Evolutionary conservation across 2,113 vertebrate genomes (phyloP).

Genomic region (Microtus oregoni): DNA sequence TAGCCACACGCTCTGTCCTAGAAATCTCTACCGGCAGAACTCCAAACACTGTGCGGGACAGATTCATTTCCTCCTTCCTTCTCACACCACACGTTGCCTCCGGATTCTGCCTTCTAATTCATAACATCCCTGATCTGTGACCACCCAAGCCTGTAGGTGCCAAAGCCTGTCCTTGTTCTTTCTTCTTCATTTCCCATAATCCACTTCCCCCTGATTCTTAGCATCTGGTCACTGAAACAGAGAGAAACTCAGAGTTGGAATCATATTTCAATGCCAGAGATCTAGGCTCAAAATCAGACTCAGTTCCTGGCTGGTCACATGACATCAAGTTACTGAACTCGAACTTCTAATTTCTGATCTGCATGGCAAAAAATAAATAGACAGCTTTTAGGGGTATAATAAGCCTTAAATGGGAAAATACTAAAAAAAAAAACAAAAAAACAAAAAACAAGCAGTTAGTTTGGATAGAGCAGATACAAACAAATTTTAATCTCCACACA

Average conservation of each 20-base stretch:
- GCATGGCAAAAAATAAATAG: not conserved
- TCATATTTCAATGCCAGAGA: not conserved
- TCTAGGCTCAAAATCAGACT: conserved; percentile 7
- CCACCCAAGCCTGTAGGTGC: not conserved
- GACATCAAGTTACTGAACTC: not conserved
- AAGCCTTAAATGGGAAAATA: not conserved
- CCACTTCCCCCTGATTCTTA: not conserved
- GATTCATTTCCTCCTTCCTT: not conserved
- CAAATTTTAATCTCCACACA: not conserved
- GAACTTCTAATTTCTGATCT: conserved; percentile 20
- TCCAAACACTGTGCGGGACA: not conserved
- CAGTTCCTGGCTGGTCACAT: not conserved
- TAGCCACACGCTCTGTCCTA: not conserved
- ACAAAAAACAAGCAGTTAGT: not conserved
- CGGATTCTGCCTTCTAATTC: not conserved
- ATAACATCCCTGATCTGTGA: no score
- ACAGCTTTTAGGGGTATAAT: not conserved
- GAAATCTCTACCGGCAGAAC: not conserved
- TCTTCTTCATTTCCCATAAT: not conserved
- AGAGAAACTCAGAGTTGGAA: not conserved
- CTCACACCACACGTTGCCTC: not conserved
- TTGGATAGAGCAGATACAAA: not conserved
- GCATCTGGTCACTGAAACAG: not conserved
- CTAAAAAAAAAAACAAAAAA: not conserved
- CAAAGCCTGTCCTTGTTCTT: not conserved